Evolutionary conservation across 2,888 invertebrate genomes (phyloP).

Genomic region (Plemyria rubiginata): DNA sequence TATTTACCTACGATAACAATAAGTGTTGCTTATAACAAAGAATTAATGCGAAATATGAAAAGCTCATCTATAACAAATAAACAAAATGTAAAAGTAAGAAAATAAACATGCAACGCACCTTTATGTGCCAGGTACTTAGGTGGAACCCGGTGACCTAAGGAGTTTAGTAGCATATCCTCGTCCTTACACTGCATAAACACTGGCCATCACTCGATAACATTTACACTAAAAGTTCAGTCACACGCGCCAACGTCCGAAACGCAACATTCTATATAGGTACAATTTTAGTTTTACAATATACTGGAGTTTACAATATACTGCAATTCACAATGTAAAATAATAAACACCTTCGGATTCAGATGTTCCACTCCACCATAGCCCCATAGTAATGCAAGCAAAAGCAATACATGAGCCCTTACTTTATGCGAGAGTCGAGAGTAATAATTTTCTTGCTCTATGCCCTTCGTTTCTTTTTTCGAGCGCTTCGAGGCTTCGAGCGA

Average conservation of each 20-base stretch:
- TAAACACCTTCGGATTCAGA: conserved; percentile 47
- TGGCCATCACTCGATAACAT: conserved; percentile 62
- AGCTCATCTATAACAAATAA: conserved; percentile 7
- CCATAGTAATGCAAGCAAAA: neutral
- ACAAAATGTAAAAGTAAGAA: conserved; percentile 22
- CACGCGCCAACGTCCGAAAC: conserved; percentile 47
- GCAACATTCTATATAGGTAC: conserved; percentile 58
- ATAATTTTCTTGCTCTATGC: too few relatives aligned
- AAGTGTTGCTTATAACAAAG: conserved; percentile 26
- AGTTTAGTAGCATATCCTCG: conserved; percentile 79
- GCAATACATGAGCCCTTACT: conserved; percentile 31
- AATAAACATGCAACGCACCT: conserved; percentile 68
- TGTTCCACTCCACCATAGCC: conserved; percentile 65
- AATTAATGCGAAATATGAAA: conserved; percentile 14
- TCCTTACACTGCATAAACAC: conserved; percentile 71
- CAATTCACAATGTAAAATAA: conserved; percentile 49
- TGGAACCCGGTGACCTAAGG: conserved; percentile 78
- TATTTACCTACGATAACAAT: conserved; percentile 51
- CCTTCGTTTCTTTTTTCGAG: neutral
- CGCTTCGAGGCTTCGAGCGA: too few relatives aligned
- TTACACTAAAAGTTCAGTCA: conserved; percentile 51
- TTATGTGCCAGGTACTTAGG: conserved; percentile 77
- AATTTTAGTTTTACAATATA: conserved; percentile 64
- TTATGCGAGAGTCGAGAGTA: too few relatives aligned
- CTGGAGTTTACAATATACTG: conserved; percentile 28